Evolutionary conservation across 2,797 vertebrate genomes (phyloP).

Genomic region (Sebastes iracundus): DNA sequence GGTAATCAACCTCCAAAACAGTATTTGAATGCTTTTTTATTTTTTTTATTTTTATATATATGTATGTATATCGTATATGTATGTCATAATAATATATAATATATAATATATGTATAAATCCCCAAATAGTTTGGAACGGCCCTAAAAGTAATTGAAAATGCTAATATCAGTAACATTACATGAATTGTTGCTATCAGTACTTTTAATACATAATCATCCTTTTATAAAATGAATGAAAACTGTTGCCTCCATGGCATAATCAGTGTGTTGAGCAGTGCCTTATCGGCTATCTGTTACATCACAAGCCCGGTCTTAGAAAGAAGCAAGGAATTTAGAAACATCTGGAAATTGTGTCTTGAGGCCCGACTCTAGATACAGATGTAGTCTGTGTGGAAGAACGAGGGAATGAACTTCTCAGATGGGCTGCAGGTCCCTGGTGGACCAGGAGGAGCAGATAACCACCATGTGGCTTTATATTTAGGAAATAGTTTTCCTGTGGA

Average conservation of each 20-base stretch:
- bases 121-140: too few species aligned
- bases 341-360: conserved; percentile 68
- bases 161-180: neutral
- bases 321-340: conserved; percentile 54
- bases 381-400: conserved; percentile 48
- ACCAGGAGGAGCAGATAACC: conserved; percentile 25
- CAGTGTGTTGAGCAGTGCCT: neutral
- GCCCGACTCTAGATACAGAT: conserved; percentile 56
- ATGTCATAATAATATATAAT: too few species aligned
- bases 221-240: neutral
- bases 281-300: conserved; percentile 19
- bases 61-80: too few species aligned
- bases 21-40: too few species aligned
- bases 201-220: neutral
- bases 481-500: conserved; percentile 15
- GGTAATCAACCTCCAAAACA: too few species aligned
- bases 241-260: neutral
- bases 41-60: too few species aligned
- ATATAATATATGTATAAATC: too few species aligned
- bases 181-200: neutral
- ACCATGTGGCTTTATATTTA: conserved; percentile 41
- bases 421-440: conserved; percentile 37
- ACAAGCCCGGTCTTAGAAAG: conserved; percentile 9
- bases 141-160: neutral
- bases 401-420: conserved; percentile 70